Evolutionary conservation across 2,888 invertebrate genomes (phyloP), one percentile per base, ranked within the genome.

Genomic region (Hedychridium roseum): DNA sequence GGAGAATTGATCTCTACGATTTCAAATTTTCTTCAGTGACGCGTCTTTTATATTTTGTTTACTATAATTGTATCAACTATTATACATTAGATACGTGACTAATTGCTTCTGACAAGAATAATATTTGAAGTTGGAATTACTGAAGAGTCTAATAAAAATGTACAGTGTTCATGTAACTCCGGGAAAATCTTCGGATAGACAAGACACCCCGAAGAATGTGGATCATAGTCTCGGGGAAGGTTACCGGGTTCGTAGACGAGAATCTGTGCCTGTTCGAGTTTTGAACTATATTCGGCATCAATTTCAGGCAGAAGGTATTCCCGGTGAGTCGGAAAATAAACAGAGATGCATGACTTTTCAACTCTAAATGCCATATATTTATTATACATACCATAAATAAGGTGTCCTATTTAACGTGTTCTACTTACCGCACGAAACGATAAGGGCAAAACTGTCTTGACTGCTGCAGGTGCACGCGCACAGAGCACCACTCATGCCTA

Each of bases 161-260:
- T 78, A 77, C 44, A 73, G 67, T 36, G 77, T 78, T 39, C 75
- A 75, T 41, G 73, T 73, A 35, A 69, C 76, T 20, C 64, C 70
- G 1, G 68, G 71, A 38, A 60, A 64, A 50, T 70, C 71, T 16
- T 60, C 66, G 12, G 68, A 67, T 0, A 58, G 64, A 17, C 60
- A 68, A 5, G 58, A 61, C 14, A 57, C 66, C 12, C 70, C 76
- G 6, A 57, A 60, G 26, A 63, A 52, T 45, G 56, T 67, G 3
- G 73, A 71, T 2, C 67, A 56, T 15, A 73, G 73, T 42, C 60
- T 71, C 36, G 39, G 41, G n/a, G n/a, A n/a, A n/a, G 49, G 68
- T 14, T 76, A 70, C 38, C 72, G 59, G 23, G 50, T 57, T 23
- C 60, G 65, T 9, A 61, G 60, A 12, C 66, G 71, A 30, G 70